These are phyloP conservation scores for Gallirallus australis DNA, from an alignment of 2,797 vertebrate species.

Conservation along the genomic window DNA sequence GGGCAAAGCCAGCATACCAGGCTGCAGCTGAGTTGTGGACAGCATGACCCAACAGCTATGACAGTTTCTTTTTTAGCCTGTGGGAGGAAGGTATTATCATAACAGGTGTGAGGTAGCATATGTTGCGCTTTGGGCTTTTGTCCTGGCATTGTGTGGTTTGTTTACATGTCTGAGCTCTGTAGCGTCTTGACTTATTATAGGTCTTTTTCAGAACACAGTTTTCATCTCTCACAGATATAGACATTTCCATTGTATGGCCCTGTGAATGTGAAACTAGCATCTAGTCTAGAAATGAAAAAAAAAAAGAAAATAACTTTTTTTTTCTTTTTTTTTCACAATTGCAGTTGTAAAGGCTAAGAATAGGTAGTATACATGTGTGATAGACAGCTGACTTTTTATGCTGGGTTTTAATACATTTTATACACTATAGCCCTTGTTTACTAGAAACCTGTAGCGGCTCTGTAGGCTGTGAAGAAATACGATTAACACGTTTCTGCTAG, in stretches of 20 bases:
- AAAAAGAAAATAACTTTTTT: constrained; percentile 7
- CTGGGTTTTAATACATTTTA: background rate
- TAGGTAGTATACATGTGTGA: background rate
- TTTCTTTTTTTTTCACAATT: background rate
- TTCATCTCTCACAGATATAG: constrained; percentile 21
- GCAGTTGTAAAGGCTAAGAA: background rate
- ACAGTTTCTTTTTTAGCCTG: constrained; percentile 59
- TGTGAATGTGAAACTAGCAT: constrained; percentile 1
- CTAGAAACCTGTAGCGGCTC: background rate
- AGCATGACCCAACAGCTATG: background rate
- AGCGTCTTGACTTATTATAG: background rate
- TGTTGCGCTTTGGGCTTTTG: constrained; percentile 40
- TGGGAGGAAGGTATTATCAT: constrained; percentile 62
- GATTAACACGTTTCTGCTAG: background rate
- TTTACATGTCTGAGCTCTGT: constrained; percentile 51
- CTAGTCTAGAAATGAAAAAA: background rate
- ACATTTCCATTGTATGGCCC: background rate
- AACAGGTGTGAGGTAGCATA: constrained; percentile 73
- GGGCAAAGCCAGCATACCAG: background rate
- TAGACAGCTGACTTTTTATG: background rate
- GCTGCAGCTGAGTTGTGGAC: constrained; percentile 27
- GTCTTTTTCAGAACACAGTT: constrained; percentile 25
- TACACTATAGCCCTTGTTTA: background rate
- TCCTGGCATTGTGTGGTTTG: constrained; percentile 44
- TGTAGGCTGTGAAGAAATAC: background rate